A percentile compares a stretch with the other conserved stretches of the same genome.
Conservation (phyloP, 2,113 vertebrate genomes). For the Orycteropus afer region DNA sequence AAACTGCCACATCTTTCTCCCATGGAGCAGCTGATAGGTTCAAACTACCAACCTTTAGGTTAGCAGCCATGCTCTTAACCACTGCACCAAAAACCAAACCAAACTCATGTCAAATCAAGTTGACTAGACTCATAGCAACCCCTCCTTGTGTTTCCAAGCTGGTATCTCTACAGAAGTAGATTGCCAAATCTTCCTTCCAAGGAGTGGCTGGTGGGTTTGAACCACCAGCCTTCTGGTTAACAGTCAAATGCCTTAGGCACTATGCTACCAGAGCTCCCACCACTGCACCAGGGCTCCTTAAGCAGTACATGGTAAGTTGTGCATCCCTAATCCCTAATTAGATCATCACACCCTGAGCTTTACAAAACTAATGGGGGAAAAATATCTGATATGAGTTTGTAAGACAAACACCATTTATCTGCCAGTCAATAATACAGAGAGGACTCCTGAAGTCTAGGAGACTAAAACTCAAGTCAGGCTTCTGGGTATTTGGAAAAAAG, state of each 20-base stretch:
- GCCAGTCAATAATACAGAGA: not conserved
- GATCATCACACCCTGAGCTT: not conserved
- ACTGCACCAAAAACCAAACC: too few species aligned
- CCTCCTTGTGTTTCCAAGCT: too few species aligned
- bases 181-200: not conserved
- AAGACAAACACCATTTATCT: not conserved
- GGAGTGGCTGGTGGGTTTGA: not conserved
- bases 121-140: too few species aligned
- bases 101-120: too few species aligned
- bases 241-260: too few species aligned
- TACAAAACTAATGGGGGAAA: not conserved
- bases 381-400: not conserved
- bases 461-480: not conserved
- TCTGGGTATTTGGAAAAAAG: not conserved
- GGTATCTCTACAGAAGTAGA: not conserved
- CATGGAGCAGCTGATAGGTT: not conserved
- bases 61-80: not conserved
- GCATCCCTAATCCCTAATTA: not conserved
- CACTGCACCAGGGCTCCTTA: not conserved
- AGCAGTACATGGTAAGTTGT: not conserved
- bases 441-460: not conserved
- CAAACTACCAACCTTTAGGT: not conserved
- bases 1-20: not conserved
- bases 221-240: not conserved
- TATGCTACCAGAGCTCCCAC: too few species aligned